Percentiles rank a stretch among this genome's conserved stretches.
Evolutionary conservation across 2,797 vertebrate genomes (phyloP).

Genomic region (Petrocephalus sullivani): DNA sequence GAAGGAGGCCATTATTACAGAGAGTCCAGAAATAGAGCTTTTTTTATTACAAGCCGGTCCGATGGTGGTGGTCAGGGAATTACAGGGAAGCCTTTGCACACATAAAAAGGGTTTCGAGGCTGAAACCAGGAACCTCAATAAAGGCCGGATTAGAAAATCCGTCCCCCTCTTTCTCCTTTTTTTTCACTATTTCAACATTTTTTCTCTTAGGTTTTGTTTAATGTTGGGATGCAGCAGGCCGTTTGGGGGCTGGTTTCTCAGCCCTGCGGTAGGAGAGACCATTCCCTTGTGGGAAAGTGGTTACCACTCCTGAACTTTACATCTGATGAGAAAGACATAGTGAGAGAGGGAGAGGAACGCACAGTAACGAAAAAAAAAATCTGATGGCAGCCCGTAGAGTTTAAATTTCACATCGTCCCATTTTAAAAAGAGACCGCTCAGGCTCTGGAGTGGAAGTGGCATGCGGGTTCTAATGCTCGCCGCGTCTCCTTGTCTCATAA

Average conservation of each 20-base stretch:
- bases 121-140: conserved; percentile 79
- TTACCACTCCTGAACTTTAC: conserved; percentile 70
- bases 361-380: conserved; percentile 39
- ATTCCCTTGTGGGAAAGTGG: conserved; percentile 75
- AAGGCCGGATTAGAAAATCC: conserved; percentile 79
- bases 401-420: conserved; percentile 66
- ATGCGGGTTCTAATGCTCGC: conserved; percentile 36
- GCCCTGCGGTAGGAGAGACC: conserved; percentile 71
- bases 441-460: not conserved
- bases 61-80: conserved; percentile 71
- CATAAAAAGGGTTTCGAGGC: conserved; percentile 74
- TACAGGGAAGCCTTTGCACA: conserved; percentile 76
- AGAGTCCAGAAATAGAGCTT: conserved; percentile 75
- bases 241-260: conserved; percentile 71
- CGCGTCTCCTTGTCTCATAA: conserved; percentile 38
- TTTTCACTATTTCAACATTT: conserved; percentile 65
- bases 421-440: conserved; percentile 45
- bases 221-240: conserved; percentile 71
- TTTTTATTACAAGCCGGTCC: conserved; percentile 78
- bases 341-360: conserved; percentile 43
- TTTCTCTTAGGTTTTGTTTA: conserved; percentile 72
- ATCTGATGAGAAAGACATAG: conserved; percentile 72
- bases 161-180: conserved; percentile 64
- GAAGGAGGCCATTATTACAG: conserved; percentile 76
- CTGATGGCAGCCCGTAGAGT: conserved; percentile 61